Percentiles rank a stretch among this genome's conserved stretches.
These are phyloP conservation scores for Teleogryllus occipitalis DNA, from an alignment of 1,140 invertebrate species.

Conservation along the genomic window DNA sequence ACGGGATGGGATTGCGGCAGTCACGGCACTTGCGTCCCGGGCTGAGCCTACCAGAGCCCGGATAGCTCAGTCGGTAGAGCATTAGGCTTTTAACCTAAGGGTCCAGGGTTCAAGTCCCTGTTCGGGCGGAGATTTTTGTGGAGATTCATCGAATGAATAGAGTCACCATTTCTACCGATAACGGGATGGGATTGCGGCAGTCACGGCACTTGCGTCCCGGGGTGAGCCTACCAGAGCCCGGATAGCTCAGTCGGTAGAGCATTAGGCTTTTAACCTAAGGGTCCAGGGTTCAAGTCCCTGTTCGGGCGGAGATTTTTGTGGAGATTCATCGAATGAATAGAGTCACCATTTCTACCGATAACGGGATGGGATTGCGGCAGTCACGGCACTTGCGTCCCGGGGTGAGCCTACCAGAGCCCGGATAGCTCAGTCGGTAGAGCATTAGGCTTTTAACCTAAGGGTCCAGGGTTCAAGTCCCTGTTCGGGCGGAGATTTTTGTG, in stretches of 20 bases:
- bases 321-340: too few species aligned
- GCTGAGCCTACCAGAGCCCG: too few species aligned
- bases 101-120: constrained; percentile 24
- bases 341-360: too few species aligned
- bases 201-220: too few species aligned
- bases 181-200: too few species aligned
- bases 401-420: constrained; percentile 16
- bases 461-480: constrained; percentile 24
- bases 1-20: too few species aligned
- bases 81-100: constrained; percentile 24
- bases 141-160: too few species aligned
- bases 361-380: too few species aligned
- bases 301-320: constrained; percentile 18
- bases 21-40: too few species aligned
- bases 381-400: too few species aligned
- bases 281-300: constrained; percentile 24
- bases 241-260: constrained; percentile 24
- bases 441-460: constrained; percentile 24
- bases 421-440: constrained; percentile 24
- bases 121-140: constrained; percentile 18
- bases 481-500: constrained; percentile 9
- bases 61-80: constrained; percentile 24
- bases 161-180: too few species aligned
- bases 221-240: too few species aligned
- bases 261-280: constrained; percentile 24